Evolutionary conservation across 2,888 invertebrate species (phyloP).

Genomic region (Drosophila silvestris): DNA sequence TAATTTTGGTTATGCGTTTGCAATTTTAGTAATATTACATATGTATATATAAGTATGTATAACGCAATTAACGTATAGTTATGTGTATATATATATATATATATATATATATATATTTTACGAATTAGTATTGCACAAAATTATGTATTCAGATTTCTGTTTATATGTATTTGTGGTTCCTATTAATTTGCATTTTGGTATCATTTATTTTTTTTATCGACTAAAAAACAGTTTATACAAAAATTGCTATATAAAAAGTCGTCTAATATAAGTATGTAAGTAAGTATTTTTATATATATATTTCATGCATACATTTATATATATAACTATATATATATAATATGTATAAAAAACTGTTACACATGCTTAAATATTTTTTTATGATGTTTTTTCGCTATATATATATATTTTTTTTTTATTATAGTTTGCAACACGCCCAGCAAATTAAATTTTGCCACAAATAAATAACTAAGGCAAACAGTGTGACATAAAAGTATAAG

Average conservation of each 20-base stretch:
- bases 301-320: conserved; percentile 23
- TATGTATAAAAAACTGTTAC: conserved; percentile 32
- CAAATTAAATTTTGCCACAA: conserved; percentile 27
- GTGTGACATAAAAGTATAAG: conserved; percentile 21
- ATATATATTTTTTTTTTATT: not conserved
- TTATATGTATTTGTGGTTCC: conserved; percentile 53
- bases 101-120: conserved; percentile 46
- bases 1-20: conserved; percentile 67
- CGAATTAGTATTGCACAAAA: conserved; percentile 78
- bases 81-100: conserved; percentile 32
- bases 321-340: conserved; percentile 5
- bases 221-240: conserved; percentile 78
- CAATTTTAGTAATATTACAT: conserved; percentile 34
- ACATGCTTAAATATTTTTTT: conserved; percentile 13
- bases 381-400: conserved; percentile 12
- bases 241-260: conserved; percentile 81
- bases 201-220: conserved; percentile 12
- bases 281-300: conserved; percentile 47
- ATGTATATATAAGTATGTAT: conserved; percentile 49
- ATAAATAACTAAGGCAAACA: conserved; percentile 47
- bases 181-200: conserved; percentile 35
- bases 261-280: conserved; percentile 65
- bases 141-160: conserved; percentile 49
- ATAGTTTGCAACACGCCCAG: conserved; percentile 55
- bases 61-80: conserved; percentile 49